Evolutionary conservation across 2,113 vertebrate genomes (phyloP), one percentile per base, ranked within the genome.

Genomic region (Narcine bancroftii): DNA sequence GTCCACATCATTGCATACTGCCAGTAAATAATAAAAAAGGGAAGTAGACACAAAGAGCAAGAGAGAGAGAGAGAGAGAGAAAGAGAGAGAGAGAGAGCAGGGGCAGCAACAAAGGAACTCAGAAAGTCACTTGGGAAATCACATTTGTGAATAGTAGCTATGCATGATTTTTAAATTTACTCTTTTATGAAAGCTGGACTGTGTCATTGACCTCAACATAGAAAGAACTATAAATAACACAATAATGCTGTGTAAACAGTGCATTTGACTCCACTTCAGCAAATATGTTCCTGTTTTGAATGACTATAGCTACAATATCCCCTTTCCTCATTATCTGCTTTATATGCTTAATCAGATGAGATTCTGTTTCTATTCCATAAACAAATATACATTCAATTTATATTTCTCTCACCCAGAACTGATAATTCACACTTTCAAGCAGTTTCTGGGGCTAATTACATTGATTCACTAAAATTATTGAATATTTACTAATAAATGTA

Each of bases 231-330:
- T 39, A 89, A 65, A 65, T 89, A 66, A 19, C 85, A 65, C n/a
- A 60, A 65, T 26, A 65, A 39, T 89, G 85, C 85, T 89, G 85
- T 65, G 36, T 65, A 39, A 69, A 66, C n/a, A 42, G 36, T 17
- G 2, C 56, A 42, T 19, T 26, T 39, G 10, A 89, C 63, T 42
- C 56, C 36, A 65, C 19, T 65, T 65, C 36, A 65, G 56, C 85
- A 65, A 89, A 81, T 19, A 65, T 89, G 65, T 65, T 65, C 65
- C n/a, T 42, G 21, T 89, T 60, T 19, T 89, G 85, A 66, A 89
- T 65, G n/a, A 89, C 42, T 45, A 65, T 21, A 42, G 36, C n/a
- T 17, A 10, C 85, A 65, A 26, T 89, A 42, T n/a, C 21, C 60
- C 19, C 60, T 65, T 89, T 39, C 60, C 17, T 24, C 33, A 36